These are phyloP conservation scores for Poicephalus gulielmi DNA, from an alignment of 2,113 vertebrate genomes.

Conservation along the genomic window DNA sequence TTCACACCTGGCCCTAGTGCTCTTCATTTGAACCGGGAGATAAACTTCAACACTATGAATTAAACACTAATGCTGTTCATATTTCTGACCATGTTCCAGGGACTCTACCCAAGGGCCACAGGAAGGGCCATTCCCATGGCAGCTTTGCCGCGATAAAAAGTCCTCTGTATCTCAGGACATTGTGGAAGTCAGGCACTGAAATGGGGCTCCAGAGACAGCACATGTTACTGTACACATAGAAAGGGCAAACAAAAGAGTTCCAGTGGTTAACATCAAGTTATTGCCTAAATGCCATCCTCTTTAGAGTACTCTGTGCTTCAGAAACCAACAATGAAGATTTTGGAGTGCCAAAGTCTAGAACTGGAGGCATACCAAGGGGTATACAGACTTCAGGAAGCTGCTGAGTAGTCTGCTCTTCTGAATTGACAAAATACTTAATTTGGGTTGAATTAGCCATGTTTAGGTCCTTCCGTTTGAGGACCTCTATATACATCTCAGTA, in stretches of 20 bases:
- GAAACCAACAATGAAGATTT: not conserved
- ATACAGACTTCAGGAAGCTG: not conserved
- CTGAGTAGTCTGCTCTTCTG: not conserved
- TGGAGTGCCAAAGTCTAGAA: not conserved
- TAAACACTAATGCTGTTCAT: not conserved
- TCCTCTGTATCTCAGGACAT: not conserved
- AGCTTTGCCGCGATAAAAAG: fast-evolving
- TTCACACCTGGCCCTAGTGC: not conserved
- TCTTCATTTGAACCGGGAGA: fast-evolving
- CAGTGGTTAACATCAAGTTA: not conserved
- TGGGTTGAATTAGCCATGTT: not conserved
- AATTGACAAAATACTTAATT: not conserved
- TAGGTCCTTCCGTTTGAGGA: not conserved
- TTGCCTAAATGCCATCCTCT: not conserved
- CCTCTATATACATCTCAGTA: not conserved
- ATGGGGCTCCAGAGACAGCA: not conserved
- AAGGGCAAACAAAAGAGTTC: not conserved
- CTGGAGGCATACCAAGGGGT: not conserved
- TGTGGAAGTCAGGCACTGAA: not conserved
- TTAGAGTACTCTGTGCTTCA: not conserved
- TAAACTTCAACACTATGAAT: not conserved
- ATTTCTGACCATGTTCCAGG: not conserved
- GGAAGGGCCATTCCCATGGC: not conserved
- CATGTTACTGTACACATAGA: fast-evolving
- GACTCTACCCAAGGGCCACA: not conserved